Conservation (phyloP, 2,113 vertebrate species). For the Polyodon spathula region DNA sequence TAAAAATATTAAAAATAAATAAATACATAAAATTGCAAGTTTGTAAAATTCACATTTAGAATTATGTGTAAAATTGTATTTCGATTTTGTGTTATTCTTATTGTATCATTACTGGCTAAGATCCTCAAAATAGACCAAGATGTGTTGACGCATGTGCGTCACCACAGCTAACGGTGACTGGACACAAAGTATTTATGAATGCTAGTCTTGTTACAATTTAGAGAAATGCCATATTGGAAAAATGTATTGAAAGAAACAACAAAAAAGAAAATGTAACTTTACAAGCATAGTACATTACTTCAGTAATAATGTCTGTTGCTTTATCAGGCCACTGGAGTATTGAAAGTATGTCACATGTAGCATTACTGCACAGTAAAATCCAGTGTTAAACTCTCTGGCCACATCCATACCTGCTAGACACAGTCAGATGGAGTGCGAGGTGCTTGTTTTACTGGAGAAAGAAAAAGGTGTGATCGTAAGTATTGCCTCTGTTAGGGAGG, state of each 20-base stretch:
- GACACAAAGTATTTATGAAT: no score
- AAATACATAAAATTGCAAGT: no score
- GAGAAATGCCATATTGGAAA: no score
- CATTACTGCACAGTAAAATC: not conserved
- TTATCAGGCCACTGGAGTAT: conserved; percentile 4
- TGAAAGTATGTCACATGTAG: conserved; percentile 8
- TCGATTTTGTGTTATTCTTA: no score
- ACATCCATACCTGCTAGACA: not conserved
- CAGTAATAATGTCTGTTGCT: conserved; percentile 1
- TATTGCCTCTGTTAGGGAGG: not conserved
- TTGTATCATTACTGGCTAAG: no score
- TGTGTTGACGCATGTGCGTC: no score
- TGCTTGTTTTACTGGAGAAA: conserved; percentile 1
- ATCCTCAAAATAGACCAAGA: no score
- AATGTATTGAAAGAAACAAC: not conserved
- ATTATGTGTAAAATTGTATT: no score
- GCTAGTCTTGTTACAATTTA: no score
- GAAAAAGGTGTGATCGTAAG: not conserved
- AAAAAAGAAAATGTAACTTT: conserved; percentile 7
- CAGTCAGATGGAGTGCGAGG: not conserved
- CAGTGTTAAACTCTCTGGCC: not conserved
- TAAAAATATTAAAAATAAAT: no score
- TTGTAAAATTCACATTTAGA: no score
- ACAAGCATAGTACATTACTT: conserved; percentile 6
- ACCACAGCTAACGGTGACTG: no score